Evolutionary conservation across 2,888 invertebrate genomes (phyloP).

Genomic region (Chesias legatella): DNA sequence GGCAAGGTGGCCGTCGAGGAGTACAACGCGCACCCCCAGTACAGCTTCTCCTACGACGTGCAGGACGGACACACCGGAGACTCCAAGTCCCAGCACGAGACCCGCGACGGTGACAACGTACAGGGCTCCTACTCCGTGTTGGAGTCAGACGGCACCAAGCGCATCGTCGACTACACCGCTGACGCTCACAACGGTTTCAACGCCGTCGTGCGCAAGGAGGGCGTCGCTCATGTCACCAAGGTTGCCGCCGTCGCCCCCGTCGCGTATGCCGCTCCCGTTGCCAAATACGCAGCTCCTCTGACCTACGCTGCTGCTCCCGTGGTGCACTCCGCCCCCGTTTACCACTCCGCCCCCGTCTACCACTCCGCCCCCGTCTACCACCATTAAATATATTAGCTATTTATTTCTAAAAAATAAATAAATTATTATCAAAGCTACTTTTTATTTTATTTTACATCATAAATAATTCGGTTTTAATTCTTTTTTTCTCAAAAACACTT

Average conservation of each 20-base stretch:
- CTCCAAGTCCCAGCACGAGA: conserved; percentile 70
- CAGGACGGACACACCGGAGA: conserved; percentile 62
- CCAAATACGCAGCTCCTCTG: conserved; percentile 27
- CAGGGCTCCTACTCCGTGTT: conserved; percentile 71
- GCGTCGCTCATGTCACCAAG: conserved; percentile 52
- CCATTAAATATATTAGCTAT: too few species aligned
- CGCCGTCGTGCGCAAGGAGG: conserved; percentile 68
- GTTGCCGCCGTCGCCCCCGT: conserved; percentile 42
- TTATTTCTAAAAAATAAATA: too few species aligned
- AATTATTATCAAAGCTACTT: too few species aligned
- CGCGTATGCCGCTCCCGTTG: conserved; percentile 61
- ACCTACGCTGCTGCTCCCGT: conserved; percentile 37
- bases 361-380: conserved; percentile 47
- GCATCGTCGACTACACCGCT: conserved; percentile 73
- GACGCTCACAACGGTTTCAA: conserved; percentile 73
- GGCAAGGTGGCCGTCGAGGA: conserved; percentile 40
- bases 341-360: conserved; percentile 63
- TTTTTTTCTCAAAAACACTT: conserved; percentile 15
- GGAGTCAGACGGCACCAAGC: conserved; percentile 71
- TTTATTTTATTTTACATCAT: background rate
- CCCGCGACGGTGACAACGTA: conserved; percentile 68
- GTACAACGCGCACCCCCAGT: conserved; percentile 50
- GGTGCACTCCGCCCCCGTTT: conserved; percentile 61
- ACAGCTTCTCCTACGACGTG: conserved; percentile 71
- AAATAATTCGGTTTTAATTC: too few species aligned